phyloP scores from a whole-genome alignment of 2,797 vertebrate species.

The Naso thynnoides region DNA sequence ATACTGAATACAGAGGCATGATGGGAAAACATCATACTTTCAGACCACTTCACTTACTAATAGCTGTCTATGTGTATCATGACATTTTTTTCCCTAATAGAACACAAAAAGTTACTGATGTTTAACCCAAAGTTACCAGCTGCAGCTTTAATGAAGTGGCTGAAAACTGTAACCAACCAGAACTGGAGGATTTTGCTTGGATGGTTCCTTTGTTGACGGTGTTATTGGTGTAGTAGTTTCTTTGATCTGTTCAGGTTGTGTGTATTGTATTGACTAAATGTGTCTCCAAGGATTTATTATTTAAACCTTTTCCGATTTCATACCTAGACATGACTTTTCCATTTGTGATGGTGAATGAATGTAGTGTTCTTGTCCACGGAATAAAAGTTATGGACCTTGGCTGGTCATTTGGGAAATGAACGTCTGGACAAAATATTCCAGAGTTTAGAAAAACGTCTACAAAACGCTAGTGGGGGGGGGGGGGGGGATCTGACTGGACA shows the following conservation, averaged over 20 bases:
- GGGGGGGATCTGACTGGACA: conserved; percentile 1
- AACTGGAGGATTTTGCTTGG: not conserved
- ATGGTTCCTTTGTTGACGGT: not conserved
- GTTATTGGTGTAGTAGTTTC: not conserved
- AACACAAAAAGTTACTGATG: no score
- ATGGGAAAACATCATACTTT: no score
- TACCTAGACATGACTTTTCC: not conserved
- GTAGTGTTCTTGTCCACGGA: not conserved
- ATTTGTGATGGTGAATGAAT: not conserved
- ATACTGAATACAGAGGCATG: no score
- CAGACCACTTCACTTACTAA: no score
- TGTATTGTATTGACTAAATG: no score
- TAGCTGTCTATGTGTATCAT: no score
- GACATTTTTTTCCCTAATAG: no score
- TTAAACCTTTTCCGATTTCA: not conserved
- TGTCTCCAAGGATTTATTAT: not conserved
- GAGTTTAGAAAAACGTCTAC: not conserved
- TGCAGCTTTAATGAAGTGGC: no score
- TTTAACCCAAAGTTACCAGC: no score
- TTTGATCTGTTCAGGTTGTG: not conserved
- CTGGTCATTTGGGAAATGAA: conserved; percentile 4
- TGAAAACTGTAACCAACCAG: not conserved
- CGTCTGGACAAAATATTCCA: conserved; percentile 8
- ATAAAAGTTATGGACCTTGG: not conserved
- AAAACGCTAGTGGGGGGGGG: not conserved